Conservation (phyloP, 2,113 vertebrate species). For the Eira barbara region DNA sequence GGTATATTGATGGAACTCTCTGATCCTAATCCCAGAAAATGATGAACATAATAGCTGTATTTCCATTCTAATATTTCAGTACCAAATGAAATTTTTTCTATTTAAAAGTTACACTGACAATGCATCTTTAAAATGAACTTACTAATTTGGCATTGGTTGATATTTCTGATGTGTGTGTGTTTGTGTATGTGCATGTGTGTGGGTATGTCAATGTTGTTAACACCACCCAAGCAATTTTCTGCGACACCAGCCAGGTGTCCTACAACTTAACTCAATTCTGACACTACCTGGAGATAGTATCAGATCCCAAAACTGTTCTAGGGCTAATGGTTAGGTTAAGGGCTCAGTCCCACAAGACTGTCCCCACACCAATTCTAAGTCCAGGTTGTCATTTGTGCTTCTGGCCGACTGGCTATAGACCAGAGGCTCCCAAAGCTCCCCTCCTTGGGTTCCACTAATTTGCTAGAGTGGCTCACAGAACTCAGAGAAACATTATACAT, state of each 20-base stretch:
- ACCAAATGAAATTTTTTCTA: background rate
- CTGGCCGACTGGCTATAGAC: background rate
- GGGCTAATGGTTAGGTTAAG: background rate
- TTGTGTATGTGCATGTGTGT: background rate
- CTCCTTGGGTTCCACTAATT: background rate
- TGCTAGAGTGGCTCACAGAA: background rate
- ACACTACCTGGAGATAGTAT: background rate
- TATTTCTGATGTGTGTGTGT: background rate
- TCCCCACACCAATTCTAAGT: background rate
- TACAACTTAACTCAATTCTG: background rate
- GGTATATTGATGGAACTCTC: background rate
- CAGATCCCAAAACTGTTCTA: background rate
- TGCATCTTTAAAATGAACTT: background rate
- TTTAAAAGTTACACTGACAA: constrained; percentile 30
- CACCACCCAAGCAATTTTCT: background rate
- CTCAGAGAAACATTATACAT: background rate
- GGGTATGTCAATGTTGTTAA: background rate
- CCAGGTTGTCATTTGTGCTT: background rate
- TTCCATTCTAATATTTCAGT: constrained; percentile 31
- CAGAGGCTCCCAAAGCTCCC: background rate
- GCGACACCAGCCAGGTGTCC: background rate
- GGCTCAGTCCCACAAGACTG: background rate
- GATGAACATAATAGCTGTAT: background rate
- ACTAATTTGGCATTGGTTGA: background rate
- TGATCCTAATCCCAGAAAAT: background rate